Conservation (phyloP, 2,113 vertebrate genomes). For the human region DNA sequence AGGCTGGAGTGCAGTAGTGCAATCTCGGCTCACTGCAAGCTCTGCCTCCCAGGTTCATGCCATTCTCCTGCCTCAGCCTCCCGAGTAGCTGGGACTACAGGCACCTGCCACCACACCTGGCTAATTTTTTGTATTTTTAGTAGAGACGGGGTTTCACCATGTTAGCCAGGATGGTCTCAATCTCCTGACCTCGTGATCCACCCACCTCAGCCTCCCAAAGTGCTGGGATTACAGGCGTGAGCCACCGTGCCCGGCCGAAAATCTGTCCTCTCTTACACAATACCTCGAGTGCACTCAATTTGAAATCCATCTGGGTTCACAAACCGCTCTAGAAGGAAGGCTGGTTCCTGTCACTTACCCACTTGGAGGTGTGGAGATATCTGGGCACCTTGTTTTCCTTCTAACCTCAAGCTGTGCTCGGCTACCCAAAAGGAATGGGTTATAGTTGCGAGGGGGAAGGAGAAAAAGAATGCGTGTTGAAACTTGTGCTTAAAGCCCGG, state of each 20-base stretch:
- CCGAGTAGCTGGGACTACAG: too few species aligned
- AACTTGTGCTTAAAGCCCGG: background rate
- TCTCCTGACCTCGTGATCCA: too few species aligned
- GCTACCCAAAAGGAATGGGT: background rate
- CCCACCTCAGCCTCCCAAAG: too few species aligned
- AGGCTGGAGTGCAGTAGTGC: too few species aligned
- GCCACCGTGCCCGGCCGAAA: background rate
- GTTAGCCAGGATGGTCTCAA: too few species aligned
- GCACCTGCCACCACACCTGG: too few species aligned
- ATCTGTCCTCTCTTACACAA: accelerated
- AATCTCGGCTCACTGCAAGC: too few species aligned
- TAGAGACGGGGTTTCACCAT: too few species aligned
- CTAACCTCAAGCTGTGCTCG: background rate
- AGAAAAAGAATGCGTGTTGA: background rate
- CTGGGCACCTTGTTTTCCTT: background rate
- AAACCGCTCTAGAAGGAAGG: background rate
- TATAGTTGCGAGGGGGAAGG: background rate
- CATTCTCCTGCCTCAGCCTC: too few species aligned
- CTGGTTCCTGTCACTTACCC: background rate
- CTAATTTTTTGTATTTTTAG: too few species aligned
- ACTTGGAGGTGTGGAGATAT: background rate
- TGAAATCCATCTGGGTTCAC: background rate
- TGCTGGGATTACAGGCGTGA: too few species aligned
- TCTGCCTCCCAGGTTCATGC: too few species aligned
- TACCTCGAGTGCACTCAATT: accelerated